Conservation (phyloP, 2,797 vertebrate genomes). For the Acanthurus leucopareius region DNA sequence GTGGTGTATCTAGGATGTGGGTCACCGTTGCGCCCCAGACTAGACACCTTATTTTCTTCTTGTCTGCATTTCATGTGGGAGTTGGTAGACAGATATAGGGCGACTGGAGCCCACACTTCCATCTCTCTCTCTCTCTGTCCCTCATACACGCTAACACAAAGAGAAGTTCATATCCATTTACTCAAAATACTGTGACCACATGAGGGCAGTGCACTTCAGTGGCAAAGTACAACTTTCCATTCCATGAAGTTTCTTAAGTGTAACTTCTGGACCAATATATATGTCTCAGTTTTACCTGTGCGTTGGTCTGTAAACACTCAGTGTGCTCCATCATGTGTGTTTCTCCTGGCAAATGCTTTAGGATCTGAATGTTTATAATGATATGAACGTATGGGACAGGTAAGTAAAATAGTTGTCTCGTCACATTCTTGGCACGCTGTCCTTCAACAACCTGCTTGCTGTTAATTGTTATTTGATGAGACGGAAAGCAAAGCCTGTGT, state of each 20-base stretch:
- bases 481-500: slow-evolving; percentile 49
- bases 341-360: neutral
- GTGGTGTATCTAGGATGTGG: slow-evolving; percentile 72
- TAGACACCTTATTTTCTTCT: slow-evolving; percentile 45
- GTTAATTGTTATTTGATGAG: slow-evolving; percentile 59
- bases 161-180: slow-evolving; percentile 19
- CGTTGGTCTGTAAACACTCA: too few species aligned
- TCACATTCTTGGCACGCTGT: slow-evolving; percentile 22
- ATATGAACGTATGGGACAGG: slow-evolving; percentile 1
- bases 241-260: slow-evolving; percentile 30
- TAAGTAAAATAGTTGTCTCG: neutral
- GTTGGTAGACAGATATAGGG: slow-evolving; percentile 50
- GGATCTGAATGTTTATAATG: neutral
- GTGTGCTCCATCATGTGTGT: neutral
- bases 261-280: neutral
- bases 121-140: neutral
- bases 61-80: slow-evolving; percentile 50
- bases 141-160: neutral
- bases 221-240: slow-evolving; percentile 43
- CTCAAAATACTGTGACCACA: slow-evolving; percentile 64
- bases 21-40: slow-evolving; percentile 76
- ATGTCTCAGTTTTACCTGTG: neutral
- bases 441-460: slow-evolving; percentile 10
- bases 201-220: slow-evolving; percentile 75
- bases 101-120: slow-evolving; percentile 32